A percentile compares a stretch with the other conserved stretches of the same genome.
These are phyloP conservation scores for Colletes collaris DNA, from an alignment of 2,888 invertebrate genomes.

Conservation along the genomic window DNA sequence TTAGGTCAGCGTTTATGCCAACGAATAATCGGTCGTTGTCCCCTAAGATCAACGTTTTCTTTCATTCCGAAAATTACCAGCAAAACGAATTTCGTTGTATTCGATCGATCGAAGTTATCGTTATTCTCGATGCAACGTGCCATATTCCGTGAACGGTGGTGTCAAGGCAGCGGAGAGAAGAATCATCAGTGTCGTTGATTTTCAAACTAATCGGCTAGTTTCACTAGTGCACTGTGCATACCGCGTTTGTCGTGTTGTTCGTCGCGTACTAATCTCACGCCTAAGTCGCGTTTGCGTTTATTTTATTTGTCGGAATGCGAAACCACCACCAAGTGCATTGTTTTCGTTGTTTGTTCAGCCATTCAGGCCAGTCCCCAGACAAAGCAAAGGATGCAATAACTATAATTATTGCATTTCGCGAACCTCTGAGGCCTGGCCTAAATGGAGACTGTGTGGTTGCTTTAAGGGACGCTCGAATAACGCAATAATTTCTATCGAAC, in stretches of 20 bases:
- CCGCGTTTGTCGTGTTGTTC: slow-evolving; percentile 28
- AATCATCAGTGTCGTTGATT: slow-evolving; percentile 3
- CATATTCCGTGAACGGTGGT: not conserved
- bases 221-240: not conserved
- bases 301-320: slow-evolving; percentile 21
- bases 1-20: no score
- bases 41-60: no score
- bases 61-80: not conserved
- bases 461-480: not conserved
- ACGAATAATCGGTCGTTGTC: no score
- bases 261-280: slow-evolving; percentile 24
- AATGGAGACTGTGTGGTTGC: not conserved
- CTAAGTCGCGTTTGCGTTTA: slow-evolving; percentile 7
- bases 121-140: no score
- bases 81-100: not conserved
- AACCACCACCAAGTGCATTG: not conserved
- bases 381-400: no score
- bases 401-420: no score
- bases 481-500: slow-evolving; percentile 9
- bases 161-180: slow-evolving; percentile 48
- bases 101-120: no score
- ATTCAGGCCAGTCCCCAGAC: no score
- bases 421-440: no score
- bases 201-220: not conserved
- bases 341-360: no score